Evolutionary conservation across 2,113 vertebrate species (phyloP), one percentile per base, ranked within the genome.

Genomic region (Osmerus eperlanus): DNA sequence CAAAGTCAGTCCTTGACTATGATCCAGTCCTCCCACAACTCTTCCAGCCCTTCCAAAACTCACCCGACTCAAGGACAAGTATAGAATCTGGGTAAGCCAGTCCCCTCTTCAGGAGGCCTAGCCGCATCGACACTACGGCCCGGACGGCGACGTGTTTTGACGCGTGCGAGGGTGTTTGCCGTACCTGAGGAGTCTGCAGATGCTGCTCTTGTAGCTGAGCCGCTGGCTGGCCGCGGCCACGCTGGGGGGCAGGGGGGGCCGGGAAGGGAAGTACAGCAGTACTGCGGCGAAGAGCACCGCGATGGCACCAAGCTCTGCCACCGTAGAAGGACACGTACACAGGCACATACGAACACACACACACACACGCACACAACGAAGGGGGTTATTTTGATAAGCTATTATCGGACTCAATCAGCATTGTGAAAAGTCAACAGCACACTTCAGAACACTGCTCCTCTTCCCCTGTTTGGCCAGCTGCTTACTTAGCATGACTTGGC

Each of bases 141-240:
- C 6, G 0, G 36, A 41, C 36, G 7, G 36, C 1, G 3, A 41
- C 7, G 36, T 8, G 5, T 41, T 41, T 41, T 9, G 0, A 8
- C 36, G 8, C 3, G 8, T 73, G 78, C 7, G 21, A 13, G 21
- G 0, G 21, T 4, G 19, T 65, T 4, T 14, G 18, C 8, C 47
- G 55, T 87, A 98, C 97, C 97, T 96, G 59, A 99, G 89, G 9
- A 99, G 91, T 65, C 93, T 92, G 89, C 94, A 95, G 83, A 99
- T 96, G 85, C 96, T 98, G 85, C 90, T 96, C 78, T 95, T 91
- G 81, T 99, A 99, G 80, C 96, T 95, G 70, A 99, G 94, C 16
- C 97, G 90, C 74, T 96, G 96, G 84, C 96, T 97, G 0, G 97
- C 97, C 0, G 97, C 96, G 23, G 97, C 97, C 71, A 99, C 95